Evolutionary conservation across 1,140 invertebrate genomes (phyloP).

Genomic region (Temnothorax nylanderi): DNA sequence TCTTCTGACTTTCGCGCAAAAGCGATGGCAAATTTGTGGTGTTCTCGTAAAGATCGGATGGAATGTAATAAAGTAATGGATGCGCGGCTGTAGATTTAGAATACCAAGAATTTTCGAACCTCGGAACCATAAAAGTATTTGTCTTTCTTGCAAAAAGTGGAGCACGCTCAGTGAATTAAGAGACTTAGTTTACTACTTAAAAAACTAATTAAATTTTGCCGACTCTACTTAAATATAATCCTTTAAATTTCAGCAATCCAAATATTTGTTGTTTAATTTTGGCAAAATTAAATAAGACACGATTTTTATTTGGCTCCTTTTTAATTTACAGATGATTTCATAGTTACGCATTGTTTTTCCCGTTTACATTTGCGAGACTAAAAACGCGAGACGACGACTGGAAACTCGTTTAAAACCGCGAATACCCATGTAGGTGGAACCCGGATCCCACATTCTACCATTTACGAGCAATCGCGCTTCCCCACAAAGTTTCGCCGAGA

Average conservation of each 20-base stretch:
- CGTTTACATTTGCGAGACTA: constrained; percentile 1
- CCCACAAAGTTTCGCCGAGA: constrained; percentile 55
- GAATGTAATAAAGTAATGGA: constrained; percentile 71
- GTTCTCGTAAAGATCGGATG: constrained; percentile 47
- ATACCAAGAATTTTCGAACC: constrained; percentile 37
- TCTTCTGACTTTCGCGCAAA: constrained; percentile 44
- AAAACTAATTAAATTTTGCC: constrained; percentile 5
- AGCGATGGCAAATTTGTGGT: constrained; percentile 68
- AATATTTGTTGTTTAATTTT: background rate
- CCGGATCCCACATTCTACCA: constrained; percentile 49
- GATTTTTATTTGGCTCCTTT: background rate
- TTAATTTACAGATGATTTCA: constrained; percentile 30
- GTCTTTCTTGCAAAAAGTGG: constrained; percentile 17
- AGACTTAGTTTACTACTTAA: background rate
- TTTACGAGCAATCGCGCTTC: constrained; percentile 55
- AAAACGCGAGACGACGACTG: background rate
- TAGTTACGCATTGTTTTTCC: background rate
- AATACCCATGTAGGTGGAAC: constrained; percentile 36
- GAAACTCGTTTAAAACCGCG: constrained; percentile 46
- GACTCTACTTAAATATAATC: background rate
- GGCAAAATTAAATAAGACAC: background rate
- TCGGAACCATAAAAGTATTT: constrained; percentile 27
- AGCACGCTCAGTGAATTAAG: background rate
- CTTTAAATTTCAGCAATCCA: background rate
- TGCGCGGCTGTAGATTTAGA: constrained; percentile 49